phyloP scores from a whole-genome alignment of 2,797 vertebrate species.

The Liparis tanakae region DNA sequence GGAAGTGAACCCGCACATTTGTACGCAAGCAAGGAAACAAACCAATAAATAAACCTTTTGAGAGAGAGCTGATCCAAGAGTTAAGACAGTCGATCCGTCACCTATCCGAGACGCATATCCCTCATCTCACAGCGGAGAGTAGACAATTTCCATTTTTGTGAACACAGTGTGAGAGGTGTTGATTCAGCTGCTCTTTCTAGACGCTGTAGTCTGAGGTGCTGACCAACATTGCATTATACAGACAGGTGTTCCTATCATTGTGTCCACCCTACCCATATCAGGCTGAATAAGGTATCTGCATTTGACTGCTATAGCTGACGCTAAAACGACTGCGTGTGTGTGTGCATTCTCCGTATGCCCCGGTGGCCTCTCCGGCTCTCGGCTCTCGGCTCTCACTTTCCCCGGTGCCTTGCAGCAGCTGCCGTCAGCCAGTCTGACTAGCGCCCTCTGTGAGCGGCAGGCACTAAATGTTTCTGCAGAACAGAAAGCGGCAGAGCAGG shows the following conservation, averaged over 20 bases:
- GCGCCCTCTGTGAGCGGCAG: slow-evolving; percentile 70
- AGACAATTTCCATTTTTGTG: too few relatives aligned
- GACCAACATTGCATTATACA: not conserved
- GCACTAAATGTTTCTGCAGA: slow-evolving; percentile 36
- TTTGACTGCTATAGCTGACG: not conserved
- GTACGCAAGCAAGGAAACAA: not conserved
- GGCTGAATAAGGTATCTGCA: not conserved
- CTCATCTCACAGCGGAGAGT: not conserved
- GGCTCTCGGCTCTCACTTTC: slow-evolving; percentile 11
- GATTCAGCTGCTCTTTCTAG: not conserved
- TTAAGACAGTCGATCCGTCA: not conserved
- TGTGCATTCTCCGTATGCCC: slow-evolving; percentile 29
- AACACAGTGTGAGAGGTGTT: not conserved
- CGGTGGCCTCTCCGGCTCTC: slow-evolving; percentile 28
- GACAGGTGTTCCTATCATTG: slow-evolving; percentile 4
- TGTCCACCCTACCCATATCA: not conserved
- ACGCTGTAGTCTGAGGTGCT: not conserved
- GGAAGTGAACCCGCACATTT: not conserved
- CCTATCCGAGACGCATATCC: not conserved
- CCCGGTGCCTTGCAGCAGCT: slow-evolving; percentile 46
- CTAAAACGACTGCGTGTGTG: not conserved
- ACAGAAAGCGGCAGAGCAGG: slow-evolving; percentile 39
- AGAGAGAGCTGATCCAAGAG: not conserved
- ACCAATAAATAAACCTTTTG: not conserved
- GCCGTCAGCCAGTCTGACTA: slow-evolving; percentile 49